Evolutionary conservation across 2,888 invertebrate genomes (phyloP).

Genomic region (Agonopterix heracliana): DNA sequence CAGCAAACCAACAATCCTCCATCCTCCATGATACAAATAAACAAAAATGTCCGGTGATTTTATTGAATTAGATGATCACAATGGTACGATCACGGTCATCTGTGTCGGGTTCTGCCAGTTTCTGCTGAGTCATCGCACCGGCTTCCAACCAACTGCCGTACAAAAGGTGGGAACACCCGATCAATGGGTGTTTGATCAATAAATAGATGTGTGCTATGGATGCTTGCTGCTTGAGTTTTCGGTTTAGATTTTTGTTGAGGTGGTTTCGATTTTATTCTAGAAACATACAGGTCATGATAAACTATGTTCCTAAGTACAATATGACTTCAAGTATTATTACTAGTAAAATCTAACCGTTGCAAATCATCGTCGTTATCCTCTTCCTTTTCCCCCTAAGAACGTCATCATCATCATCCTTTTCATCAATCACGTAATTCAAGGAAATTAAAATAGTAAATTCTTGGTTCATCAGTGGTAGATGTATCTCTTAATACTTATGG

Average conservation of each 20-base stretch:
- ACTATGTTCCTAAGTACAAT: no score
- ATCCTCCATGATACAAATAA: conserved; percentile 40
- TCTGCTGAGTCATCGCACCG: conserved; percentile 51
- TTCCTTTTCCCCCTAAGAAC: no score
- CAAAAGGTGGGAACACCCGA: conserved; percentile 72
- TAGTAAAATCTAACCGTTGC: no score
- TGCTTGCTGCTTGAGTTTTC: conserved; percentile 1
- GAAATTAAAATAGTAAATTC: no score
- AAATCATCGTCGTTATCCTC: no score
- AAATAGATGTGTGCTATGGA: conserved; percentile 47
- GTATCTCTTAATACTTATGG: no score
- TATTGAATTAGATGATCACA: conserved; percentile 75
- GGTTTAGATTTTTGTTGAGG: not conserved
- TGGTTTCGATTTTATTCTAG: not conserved
- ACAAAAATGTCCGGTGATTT: conserved; percentile 72
- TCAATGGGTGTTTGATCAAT: conserved; percentile 72
- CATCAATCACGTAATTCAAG: no score
- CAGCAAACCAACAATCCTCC: no score
- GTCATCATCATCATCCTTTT: no score
- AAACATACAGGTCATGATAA: not conserved
- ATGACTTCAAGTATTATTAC: no score
- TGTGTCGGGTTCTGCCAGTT: conserved; percentile 5
- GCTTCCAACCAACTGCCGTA: conserved; percentile 52
- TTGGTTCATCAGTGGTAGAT: no score
- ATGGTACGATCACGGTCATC: conserved; percentile 47